Conservation (phyloP, 2,113 vertebrate species). For the Scortum barcoo region DNA sequence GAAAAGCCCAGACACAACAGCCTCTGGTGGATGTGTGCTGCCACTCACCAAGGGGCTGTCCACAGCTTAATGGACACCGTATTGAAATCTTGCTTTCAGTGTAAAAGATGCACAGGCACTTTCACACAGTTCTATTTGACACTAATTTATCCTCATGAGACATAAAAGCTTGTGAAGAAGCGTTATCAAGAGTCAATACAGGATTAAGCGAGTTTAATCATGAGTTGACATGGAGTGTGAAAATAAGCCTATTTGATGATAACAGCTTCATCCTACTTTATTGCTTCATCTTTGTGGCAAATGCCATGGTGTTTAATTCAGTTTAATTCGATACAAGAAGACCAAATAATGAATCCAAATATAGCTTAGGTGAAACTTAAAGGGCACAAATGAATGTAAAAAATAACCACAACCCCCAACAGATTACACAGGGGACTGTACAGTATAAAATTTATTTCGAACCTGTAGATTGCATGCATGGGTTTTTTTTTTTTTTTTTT, state of each 20-base stretch:
- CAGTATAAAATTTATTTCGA: not conserved
- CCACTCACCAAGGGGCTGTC: constrained; percentile 43
- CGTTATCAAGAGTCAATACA: constrained; percentile 21
- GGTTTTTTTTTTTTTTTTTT: too few relatives aligned
- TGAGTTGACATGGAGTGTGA: constrained; percentile 10
- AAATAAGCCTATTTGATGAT: constrained; percentile 12
- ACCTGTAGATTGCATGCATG: not conserved
- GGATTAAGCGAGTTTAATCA: constrained; percentile 18
- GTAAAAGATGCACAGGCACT: constrained; percentile 1
- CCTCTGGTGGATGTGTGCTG: constrained; percentile 52
- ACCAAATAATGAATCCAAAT: not conserved
- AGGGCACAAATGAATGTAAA: not conserved
- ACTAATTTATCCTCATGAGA: constrained; percentile 45
- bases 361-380: not conserved
- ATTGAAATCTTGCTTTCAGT: constrained; percentile 34
- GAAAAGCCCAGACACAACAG: constrained; percentile 74
- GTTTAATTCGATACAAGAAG: not conserved
- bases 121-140: constrained; percentile 29
- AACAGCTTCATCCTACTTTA: constrained; percentile 1
- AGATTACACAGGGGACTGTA: not conserved
- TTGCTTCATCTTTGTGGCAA: not conserved
- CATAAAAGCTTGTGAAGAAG: constrained; percentile 13
- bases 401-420: not conserved
- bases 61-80: constrained; percentile 34
- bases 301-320: constrained; percentile 2